Evolutionary conservation across 2,888 invertebrate species (phyloP).

Genomic region (Lagria hirta): DNA sequence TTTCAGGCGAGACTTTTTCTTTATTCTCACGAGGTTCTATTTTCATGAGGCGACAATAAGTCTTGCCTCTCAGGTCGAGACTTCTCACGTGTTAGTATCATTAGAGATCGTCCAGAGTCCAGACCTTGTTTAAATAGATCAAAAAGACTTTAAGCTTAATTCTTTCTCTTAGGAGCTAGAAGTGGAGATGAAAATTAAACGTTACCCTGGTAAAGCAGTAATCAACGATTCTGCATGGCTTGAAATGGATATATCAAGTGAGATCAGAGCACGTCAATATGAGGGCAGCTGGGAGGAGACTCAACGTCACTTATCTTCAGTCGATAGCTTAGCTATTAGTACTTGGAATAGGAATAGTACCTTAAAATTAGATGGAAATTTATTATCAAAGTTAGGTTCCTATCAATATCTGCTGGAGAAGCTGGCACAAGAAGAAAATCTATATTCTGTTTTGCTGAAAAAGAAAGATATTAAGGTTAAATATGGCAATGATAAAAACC

Average conservation of each 20-base stretch:
- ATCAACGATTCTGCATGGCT: slow-evolving; percentile 60
- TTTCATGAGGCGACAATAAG: too few relatives aligned
- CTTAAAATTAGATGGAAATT: slow-evolving; percentile 48
- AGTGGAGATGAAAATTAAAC: slow-evolving; percentile 81
- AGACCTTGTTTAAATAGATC: too few relatives aligned
- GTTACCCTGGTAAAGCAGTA: slow-evolving; percentile 82
- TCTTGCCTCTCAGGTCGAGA: too few relatives aligned
- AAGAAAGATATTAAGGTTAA: slow-evolving; percentile 35
- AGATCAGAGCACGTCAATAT: slow-evolving; percentile 70
- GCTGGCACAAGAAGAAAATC: slow-evolving; percentile 37
- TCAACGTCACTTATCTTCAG: slow-evolving; percentile 58
- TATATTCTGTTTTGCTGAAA: slow-evolving; percentile 36
- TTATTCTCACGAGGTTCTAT: too few relatives aligned
- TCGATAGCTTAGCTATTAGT: slow-evolving; percentile 50
- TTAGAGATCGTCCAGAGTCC: too few relatives aligned
- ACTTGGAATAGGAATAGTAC: slow-evolving; percentile 48
- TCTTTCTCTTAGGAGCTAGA: slow-evolving; percentile 3
- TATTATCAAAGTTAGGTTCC: slow-evolving; percentile 46
- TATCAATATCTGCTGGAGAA: slow-evolving; percentile 49
- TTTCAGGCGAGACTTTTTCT: too few relatives aligned
- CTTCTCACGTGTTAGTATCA: too few relatives aligned
- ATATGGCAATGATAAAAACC: slow-evolving; percentile 51
- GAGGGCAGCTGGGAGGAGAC: slow-evolving; percentile 84
- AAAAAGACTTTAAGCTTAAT: slow-evolving; percentile 1
- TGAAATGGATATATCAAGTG: slow-evolving; percentile 70